Percentiles rank a stretch among this genome's conserved stretches.
Conservation (phyloP, 2,113 vertebrate genomes). For the Pyxicephalus adspersus region DNA sequence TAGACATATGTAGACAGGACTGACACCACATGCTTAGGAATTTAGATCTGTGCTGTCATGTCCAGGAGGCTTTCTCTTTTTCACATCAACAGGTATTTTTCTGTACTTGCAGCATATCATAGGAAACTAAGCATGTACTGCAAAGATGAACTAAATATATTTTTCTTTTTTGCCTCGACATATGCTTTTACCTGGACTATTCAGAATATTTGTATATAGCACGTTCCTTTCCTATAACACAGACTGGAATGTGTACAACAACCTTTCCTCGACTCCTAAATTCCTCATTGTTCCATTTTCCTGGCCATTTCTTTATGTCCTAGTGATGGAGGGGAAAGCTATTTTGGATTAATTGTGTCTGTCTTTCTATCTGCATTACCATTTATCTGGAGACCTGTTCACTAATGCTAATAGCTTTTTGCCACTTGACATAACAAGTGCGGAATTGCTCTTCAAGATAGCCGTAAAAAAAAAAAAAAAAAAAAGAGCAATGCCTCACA, state of each 20-base stretch:
- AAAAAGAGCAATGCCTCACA: slow-evolving; percentile 21
- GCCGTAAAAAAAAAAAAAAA: background rate
- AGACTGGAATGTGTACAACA: too few species aligned
- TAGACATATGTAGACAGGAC: too few species aligned
- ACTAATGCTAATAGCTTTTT: slow-evolving; percentile 27
- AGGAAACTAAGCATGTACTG: too few species aligned
- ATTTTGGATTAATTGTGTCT: slow-evolving; percentile 31
- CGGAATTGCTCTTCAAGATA: background rate
- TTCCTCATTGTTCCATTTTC: background rate
- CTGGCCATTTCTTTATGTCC: slow-evolving; percentile 10
- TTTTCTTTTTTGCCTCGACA: too few species aligned
- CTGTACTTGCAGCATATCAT: too few species aligned
- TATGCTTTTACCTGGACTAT: too few species aligned
- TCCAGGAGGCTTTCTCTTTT: too few species aligned
- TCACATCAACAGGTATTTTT: too few species aligned
- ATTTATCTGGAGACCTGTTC: slow-evolving; percentile 40
- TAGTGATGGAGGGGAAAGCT: slow-evolving; percentile 8
- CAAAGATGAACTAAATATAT: too few species aligned
- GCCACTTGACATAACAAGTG: slow-evolving; percentile 36
- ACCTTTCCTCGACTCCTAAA: background rate
- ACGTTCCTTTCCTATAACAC: background rate
- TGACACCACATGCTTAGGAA: too few species aligned
- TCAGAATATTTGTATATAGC: background rate
- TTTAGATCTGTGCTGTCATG: too few species aligned
- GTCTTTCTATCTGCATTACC: slow-evolving; percentile 32